phyloP scores from a whole-genome alignment of 2,113 vertebrate species.

The Podarcis muralis region DNA sequence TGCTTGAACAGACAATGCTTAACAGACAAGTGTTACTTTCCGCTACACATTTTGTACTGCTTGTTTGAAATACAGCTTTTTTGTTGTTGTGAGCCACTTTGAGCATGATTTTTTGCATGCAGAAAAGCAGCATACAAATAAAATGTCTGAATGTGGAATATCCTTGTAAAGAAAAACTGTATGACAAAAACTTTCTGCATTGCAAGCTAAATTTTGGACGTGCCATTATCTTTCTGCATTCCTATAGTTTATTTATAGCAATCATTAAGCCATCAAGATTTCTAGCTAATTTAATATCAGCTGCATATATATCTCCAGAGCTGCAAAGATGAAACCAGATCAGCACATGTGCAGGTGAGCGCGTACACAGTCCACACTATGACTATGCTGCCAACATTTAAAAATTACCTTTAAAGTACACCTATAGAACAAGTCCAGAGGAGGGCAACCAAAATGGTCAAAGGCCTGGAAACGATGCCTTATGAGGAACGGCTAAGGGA shows the following conservation, averaged over 20 bases:
- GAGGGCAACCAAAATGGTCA: no score
- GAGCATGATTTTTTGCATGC: no score
- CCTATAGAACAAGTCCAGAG: not conserved
- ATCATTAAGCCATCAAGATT: not conserved
- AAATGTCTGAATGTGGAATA: not conserved
- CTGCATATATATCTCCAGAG: not conserved
- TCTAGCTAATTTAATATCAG: not conserved
- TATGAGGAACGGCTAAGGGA: no score
- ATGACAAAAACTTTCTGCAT: not conserved
- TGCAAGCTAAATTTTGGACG: not conserved
- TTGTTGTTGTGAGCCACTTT: no score
- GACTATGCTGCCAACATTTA: not conserved
- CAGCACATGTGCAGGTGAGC: not conserved
- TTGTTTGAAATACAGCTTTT: no score
- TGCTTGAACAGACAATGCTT: not conserved
- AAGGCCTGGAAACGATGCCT: no score
- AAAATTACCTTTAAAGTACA: not conserved
- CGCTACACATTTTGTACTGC: not conserved
- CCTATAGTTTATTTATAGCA: not conserved
- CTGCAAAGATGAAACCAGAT: not conserved
- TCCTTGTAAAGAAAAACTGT: not conserved
- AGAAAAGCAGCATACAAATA: no score
- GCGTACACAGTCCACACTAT: not conserved
- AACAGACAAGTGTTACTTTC: constrained; percentile 19
- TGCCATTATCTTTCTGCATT: not conserved